Conservation (phyloP, 2,888 invertebrate genomes). For the Dryobotodes eremita region DNA sequence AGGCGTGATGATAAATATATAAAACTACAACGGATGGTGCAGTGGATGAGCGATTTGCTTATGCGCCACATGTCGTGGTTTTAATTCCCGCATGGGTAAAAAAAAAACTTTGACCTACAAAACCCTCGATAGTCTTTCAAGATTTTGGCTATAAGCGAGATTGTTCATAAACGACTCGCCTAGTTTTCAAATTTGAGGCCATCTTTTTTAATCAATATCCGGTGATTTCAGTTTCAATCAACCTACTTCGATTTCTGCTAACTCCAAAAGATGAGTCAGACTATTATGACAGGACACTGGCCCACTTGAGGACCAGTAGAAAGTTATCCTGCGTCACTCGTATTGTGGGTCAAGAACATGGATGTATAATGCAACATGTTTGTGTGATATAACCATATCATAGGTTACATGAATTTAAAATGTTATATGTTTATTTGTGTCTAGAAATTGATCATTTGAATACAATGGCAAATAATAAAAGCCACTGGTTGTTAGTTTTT, state of each 20-base stretch:
- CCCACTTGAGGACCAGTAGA: conserved; percentile 63
- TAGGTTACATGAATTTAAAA: conserved; percentile 9
- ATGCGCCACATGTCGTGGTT: not conserved
- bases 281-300: conserved; percentile 30
- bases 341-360: conserved; percentile 72
- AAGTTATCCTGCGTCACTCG: conserved; percentile 65
- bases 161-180: not conserved
- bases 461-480: conserved; percentile 10
- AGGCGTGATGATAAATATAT: not conserved
- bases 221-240: not conserved
- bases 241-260: conserved; percentile 15
- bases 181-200: not conserved
- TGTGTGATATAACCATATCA: conserved; percentile 59
- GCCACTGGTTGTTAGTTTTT: not conserved
- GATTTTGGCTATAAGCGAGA: not conserved
- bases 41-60: too few species aligned
- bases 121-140: not conserved
- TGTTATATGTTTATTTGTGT: not conserved
- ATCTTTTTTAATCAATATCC: not conserved
- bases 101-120: not conserved
- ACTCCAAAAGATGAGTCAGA: conserved; percentile 40
- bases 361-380: conserved; percentile 65
- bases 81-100: not conserved
- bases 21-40: not conserved
- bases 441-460: conserved; percentile 6